These are phyloP conservation scores for Phaenicophaeus curvirostris DNA, from an alignment of 2,797 vertebrate species.

Conservation along the genomic window DNA sequence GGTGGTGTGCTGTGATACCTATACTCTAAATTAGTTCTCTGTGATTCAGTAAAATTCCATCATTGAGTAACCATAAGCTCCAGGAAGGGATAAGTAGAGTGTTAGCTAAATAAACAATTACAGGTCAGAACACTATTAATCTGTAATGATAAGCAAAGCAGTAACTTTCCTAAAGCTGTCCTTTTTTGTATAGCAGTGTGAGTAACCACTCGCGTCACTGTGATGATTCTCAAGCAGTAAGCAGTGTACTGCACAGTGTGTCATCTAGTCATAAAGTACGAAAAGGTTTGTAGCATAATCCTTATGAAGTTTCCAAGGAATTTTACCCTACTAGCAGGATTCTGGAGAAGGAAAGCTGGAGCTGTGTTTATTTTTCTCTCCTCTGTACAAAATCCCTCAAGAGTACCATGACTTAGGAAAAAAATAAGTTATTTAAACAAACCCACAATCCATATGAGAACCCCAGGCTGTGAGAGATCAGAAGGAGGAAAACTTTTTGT, in stretches of 20 bases:
- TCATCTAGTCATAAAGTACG: neutral
- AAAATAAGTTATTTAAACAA: neutral
- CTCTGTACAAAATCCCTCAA: neutral
- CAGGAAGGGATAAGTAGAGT: neutral
- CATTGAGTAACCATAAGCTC: neutral
- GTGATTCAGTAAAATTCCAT: conserved; percentile 13
- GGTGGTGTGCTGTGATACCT: neutral
- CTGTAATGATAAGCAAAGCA: neutral
- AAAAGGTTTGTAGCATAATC: neutral
- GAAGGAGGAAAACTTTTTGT: neutral
- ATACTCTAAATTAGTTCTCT: neutral
- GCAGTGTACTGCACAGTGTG: neutral
- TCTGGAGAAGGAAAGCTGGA: neutral
- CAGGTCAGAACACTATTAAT: neutral
- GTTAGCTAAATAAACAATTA: conserved; percentile 23
- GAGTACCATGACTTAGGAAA: neutral
- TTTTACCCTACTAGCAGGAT: neutral
- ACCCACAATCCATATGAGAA: neutral
- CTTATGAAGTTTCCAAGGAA: neutral
- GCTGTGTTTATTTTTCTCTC: neutral
- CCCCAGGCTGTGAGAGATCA: neutral
- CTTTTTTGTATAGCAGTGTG: neutral
- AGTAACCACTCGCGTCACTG: conserved; percentile 21
- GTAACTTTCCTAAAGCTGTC: neutral
- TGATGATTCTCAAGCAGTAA: neutral